Evolutionary conservation across 2,113 vertebrate genomes (phyloP).

Genomic region (Bettongia penicillata): DNA sequence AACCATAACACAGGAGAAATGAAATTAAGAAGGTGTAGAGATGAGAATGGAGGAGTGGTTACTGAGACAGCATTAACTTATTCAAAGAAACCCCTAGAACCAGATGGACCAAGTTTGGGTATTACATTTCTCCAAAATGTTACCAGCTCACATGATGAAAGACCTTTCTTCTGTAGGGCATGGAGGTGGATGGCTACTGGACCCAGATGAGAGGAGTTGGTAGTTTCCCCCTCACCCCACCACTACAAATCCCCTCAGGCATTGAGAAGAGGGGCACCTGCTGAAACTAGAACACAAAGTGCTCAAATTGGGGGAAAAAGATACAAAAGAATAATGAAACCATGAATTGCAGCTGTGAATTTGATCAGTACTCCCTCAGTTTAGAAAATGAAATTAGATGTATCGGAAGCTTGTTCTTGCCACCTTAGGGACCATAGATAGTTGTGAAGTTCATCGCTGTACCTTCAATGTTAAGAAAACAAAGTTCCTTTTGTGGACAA

Average conservation of each 20-base stretch:
- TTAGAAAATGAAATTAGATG: neutral
- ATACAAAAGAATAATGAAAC: slow-evolving; percentile 22
- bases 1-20: neutral
- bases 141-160: neutral
- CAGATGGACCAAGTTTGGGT: neutral
- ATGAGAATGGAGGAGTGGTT: neutral
- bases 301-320: slow-evolving; percentile 58
- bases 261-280: neutral
- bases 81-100: neutral
- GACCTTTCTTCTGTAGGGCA: neutral
- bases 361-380: slow-evolving; percentile 22
- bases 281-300: slow-evolving; percentile 34
- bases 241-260: neutral
- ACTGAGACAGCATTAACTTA: slow-evolving; percentile 3
- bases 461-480: neutral
- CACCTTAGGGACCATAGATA: neutral
- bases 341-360: slow-evolving; percentile 16
- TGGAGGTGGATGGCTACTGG: neutral
- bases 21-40: neutral
- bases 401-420: neutral
- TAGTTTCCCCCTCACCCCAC: neutral
- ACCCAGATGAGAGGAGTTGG: neutral
- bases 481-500: slow-evolving; percentile 1
- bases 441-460: neutral
- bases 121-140: slow-evolving; percentile 18